phyloP scores from a whole-genome alignment of 2,797 vertebrate genomes.

The Serranus cabrilla region DNA sequence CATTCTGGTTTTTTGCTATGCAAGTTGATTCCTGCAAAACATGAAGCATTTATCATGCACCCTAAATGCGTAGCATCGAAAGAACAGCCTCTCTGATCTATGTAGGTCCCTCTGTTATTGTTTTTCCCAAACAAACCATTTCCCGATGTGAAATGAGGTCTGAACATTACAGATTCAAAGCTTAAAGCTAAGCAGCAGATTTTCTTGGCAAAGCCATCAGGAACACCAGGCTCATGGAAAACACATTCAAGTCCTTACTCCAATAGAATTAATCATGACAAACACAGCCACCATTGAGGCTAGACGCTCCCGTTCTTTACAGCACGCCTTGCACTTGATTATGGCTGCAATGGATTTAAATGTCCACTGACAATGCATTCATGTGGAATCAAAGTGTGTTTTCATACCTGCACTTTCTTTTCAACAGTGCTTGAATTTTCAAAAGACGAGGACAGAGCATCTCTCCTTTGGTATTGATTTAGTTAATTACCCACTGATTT shows the following conservation, averaged over 20 bases:
- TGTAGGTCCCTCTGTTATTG: conserved; percentile 71
- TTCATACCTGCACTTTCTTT: conserved; percentile 55
- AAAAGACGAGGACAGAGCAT: conserved; percentile 50
- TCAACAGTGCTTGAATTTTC: conserved; percentile 54
- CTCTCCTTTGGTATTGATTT: conserved; percentile 33
- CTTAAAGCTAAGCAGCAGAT: conserved; percentile 77
- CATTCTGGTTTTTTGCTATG: conserved; percentile 29
- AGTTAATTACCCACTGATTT: conserved; percentile 45
- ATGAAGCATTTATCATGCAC: conserved; percentile 67
- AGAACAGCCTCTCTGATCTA: conserved; percentile 71
- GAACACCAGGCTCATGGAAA: conserved; percentile 65
- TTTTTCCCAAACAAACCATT: conserved; percentile 73
- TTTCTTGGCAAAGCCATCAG: conserved; percentile 77
- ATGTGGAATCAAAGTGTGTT: conserved; percentile 61
- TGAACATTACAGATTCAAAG: conserved; percentile 78
- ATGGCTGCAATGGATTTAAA: conserved; percentile 61
- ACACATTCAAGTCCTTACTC: conserved; percentile 72
- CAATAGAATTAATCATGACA: conserved; percentile 79
- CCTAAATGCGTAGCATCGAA: conserved; percentile 56
- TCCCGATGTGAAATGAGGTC: conserved; percentile 73
- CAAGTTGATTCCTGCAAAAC: conserved; percentile 59
- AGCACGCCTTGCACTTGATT: conserved; percentile 55
- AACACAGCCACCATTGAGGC: conserved; percentile 54
- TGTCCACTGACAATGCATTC: conserved; percentile 66
- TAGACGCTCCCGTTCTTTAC: conserved; percentile 36